Conservation (phyloP, 1,140 invertebrate species). For the Meteorus sp. region DNA sequence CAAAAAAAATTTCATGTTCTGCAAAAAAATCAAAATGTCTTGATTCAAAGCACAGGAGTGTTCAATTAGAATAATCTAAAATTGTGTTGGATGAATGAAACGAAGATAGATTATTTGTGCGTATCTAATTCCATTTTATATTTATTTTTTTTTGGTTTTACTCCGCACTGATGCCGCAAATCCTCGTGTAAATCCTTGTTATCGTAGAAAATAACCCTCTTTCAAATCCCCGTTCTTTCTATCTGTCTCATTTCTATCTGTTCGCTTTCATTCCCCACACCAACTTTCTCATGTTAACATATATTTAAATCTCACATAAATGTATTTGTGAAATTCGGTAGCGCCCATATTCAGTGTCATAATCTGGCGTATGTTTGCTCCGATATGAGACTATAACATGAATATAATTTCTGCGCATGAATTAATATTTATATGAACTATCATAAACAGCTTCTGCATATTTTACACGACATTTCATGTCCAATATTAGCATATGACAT, state of each 20-base stretch:
- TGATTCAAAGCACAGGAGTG: no score
- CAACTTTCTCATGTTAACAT: not conserved
- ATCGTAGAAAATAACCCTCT: conserved; percentile 34
- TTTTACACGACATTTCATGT: no score
- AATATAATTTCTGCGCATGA: not conserved
- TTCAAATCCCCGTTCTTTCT: not conserved
- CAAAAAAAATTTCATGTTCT: no score
- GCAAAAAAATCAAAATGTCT: no score
- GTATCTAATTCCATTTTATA: conserved; percentile 13
- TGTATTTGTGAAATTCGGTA: not conserved
- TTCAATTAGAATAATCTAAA: no score
- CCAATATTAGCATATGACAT: no score
- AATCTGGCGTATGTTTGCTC: conserved; percentile 30
- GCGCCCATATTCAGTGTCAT: conserved; percentile 11
- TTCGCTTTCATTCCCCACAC: not conserved
- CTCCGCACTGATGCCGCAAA: conserved; percentile 30
- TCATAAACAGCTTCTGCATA: not conserved
- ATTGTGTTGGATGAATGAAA: not conserved
- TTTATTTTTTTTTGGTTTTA: no score
- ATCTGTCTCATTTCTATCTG: not conserved
- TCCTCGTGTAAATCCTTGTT: conserved; percentile 38
- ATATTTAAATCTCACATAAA: not conserved
- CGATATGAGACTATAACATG: conserved; percentile 1
- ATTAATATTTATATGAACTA: not conserved
- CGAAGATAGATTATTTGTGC: conserved; percentile 4